A percentile compares a stretch with the other conserved stretches of the same genome.
Conservation (phyloP, 2,888 invertebrate genomes). For the Mongoloraphidia duomilia region DNA sequence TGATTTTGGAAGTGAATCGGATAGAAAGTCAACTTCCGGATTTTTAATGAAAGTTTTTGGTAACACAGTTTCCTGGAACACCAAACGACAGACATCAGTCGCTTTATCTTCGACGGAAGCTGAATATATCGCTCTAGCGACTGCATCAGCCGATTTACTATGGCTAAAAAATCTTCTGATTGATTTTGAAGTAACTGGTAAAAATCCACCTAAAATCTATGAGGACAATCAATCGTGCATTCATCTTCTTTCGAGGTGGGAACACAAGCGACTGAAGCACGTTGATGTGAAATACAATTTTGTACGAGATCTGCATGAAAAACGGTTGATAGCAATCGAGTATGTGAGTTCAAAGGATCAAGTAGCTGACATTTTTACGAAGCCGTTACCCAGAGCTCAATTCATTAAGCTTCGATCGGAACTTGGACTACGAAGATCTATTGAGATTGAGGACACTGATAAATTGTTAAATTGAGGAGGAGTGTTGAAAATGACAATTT, state of each 20-base stretch:
- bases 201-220: constrained; percentile 6
- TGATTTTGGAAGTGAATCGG: constrained; percentile 13
- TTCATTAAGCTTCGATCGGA: no score
- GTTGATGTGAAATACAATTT: no score
- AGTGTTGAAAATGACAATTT: no score
- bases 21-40: constrained; percentile 18
- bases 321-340: neutral
- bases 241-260: constrained; percentile 12
- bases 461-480: no score
- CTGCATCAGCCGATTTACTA: constrained; percentile 14
- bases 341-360: constrained; percentile 6
- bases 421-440: no score
- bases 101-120: constrained; percentile 21
- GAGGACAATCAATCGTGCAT: constrained; percentile 18
- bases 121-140: constrained; percentile 16
- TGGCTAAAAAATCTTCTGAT: constrained; percentile 12
- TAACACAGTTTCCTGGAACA: constrained; percentile 20
- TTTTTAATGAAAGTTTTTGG: constrained; percentile 16
- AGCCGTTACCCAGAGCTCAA: neutral
- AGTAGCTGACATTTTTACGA: constrained; percentile 7
- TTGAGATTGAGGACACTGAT: no score
- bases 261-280: constrained; percentile 11
- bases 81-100: constrained; percentile 19
- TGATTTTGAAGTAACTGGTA: neutral
- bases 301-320: neutral